Conservation (phyloP, 2,113 vertebrate genomes). For the Eptesicus fuscus region DNA sequence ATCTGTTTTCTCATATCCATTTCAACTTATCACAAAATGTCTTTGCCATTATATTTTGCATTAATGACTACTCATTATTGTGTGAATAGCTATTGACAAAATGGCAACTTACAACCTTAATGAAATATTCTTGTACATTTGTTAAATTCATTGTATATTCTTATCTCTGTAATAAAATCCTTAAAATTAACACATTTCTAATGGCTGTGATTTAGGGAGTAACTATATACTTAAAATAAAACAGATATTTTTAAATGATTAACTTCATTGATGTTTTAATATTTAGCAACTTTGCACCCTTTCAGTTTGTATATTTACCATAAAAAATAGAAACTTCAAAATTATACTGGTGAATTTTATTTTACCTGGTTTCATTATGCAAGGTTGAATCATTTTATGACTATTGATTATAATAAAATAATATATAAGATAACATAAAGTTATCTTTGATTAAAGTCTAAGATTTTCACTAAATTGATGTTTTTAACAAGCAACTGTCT, state of each 20-base stretch:
- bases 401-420: not conserved
- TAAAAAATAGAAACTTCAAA: not conserved
- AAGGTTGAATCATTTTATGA: not conserved
- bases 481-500: not conserved
- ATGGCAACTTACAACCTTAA: not conserved
- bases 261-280: not conserved
- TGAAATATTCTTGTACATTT: not conserved
- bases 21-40: not conserved
- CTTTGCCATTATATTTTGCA: not conserved
- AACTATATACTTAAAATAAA: not conserved
- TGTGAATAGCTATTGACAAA: not conserved
- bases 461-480: not conserved
- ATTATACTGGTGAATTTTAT: not conserved
- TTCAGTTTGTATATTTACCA: constrained; percentile 15
- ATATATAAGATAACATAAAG: not conserved
- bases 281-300: not conserved
- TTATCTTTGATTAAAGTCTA: not conserved
- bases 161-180: not conserved
- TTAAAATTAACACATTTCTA: constrained; percentile 1
- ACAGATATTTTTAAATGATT: not conserved
- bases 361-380: not conserved
- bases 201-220: not conserved
- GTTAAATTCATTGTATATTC: not conserved
- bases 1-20: not conserved
- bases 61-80: not conserved